phyloP scores from a whole-genome alignment of 1,140 invertebrate species.

The Capitella teleta region DNA sequence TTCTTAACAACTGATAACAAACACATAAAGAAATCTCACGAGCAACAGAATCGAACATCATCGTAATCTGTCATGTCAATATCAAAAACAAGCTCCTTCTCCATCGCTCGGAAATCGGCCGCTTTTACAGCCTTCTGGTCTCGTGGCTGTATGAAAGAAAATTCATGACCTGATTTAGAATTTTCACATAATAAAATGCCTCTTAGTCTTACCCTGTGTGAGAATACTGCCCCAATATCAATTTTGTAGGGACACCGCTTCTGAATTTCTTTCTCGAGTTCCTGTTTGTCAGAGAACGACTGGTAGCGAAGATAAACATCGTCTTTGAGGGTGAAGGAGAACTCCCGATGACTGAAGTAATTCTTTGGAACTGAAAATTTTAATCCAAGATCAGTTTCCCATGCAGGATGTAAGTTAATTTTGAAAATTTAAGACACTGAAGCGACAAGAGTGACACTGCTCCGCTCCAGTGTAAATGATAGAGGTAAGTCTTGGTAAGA shows the following conservation, averaged over 20 bases:
- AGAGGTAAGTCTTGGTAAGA: not conserved
- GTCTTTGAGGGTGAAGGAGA: slow-evolving; percentile 87
- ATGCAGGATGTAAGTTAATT: too few species aligned
- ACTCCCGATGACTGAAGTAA: slow-evolving; percentile 73
- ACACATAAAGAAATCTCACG: slow-evolving; percentile 33
- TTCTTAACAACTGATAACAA: too few species aligned
- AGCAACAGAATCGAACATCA: slow-evolving; percentile 76
- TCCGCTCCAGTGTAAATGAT: too few species aligned
- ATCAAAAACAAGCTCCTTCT: slow-evolving; percentile 95
- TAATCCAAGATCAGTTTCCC: slow-evolving; percentile 10
- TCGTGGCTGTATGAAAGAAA: slow-evolving; percentile 45
- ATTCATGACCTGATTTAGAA: not conserved
- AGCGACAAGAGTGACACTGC: too few species aligned
- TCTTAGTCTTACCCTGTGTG: slow-evolving; percentile 49
- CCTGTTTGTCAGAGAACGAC: slow-evolving; percentile 68
- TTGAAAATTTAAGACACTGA: too few species aligned
- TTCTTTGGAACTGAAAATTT: slow-evolving; percentile 48
- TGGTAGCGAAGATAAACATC: slow-evolving; percentile 89
- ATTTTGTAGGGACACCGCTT: slow-evolving; percentile 78
- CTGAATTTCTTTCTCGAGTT: slow-evolving; percentile 69
- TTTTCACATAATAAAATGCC: not conserved
- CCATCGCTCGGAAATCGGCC: slow-evolving; percentile 42
- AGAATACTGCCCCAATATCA: slow-evolving; percentile 91
- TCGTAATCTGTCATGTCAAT: slow-evolving; percentile 99
- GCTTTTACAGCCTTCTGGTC: slow-evolving; percentile 48